Base-by-base conservation (phyloP, 2,797 vertebrate genomes). In the Distichodus sexfasciatus region DNA sequence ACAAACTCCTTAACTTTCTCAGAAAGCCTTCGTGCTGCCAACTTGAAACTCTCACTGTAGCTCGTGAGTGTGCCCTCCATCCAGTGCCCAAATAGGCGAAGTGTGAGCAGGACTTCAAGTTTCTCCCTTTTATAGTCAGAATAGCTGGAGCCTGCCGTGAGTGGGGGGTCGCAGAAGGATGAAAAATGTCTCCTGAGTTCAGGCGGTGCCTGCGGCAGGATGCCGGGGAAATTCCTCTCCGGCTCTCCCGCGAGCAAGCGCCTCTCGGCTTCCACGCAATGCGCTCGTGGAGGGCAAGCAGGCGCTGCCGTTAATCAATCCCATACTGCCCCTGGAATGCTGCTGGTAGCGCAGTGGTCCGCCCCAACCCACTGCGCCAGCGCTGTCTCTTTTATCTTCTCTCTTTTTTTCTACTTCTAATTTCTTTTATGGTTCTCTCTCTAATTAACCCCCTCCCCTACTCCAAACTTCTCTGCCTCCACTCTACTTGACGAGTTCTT, bases 301-400 rank as follows among this genome's bases (percentile, higher is more conserved):
- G 51, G 36, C 47, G 6, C 38, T 47, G 74, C 57, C 55, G 41
- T 41, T 80, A 80, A 79, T 79, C 79, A 74, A 55, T 67, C 54
- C 77, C 76, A 76, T 66, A 54, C 76, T 66, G 74, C 47, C 35
- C 66, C 57, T 69, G 80, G 79, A 83, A 82, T 82, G 78, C 77
- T 75, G 67, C 75, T 76, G 79, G 83, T 76, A 78, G 55, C 50
- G 57, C 70, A 75, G 62, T 54, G 68, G 68, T 65, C 29, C 67
- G 50, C 53, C 77, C 51, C 44, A 58, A 43, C 67, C 63, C 69
- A 44, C 72, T 58, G 43, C 75, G 67, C 46, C 46, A 63, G 76
- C 81, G 83, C 82, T 86, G 82, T 87, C 75, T 81, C 85, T 82
- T 83, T 84, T 77, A 59, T 76, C 57, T 72, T 82, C 81, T 69